Conservation (phyloP, 2,888 invertebrate genomes). For the Eupeodes luniger region DNA sequence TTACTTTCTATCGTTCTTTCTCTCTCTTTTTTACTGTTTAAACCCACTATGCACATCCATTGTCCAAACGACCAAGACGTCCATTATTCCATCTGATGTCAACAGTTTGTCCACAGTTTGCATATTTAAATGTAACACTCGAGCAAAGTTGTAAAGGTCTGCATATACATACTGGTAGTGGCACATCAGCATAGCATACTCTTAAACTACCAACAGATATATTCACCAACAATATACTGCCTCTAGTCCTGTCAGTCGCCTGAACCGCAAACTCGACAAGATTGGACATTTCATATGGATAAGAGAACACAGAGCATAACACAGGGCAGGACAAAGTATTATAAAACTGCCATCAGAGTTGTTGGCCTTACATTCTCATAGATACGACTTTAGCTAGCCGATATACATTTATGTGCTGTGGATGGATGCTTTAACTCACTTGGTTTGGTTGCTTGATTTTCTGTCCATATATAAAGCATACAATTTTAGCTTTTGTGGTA, state of each 20-base stretch:
- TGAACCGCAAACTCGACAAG: conserved; percentile 69
- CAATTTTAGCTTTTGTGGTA: conserved; percentile 32
- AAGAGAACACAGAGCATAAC: conserved; percentile 38
- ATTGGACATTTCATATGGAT: conserved; percentile 60
- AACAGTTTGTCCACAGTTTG: conserved; percentile 76
- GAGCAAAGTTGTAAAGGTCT: conserved; percentile 42
- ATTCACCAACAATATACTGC: conserved; percentile 15
- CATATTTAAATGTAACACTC: conserved; percentile 76
- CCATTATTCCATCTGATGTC: conserved; percentile 74
- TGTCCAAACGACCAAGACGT: conserved; percentile 56
- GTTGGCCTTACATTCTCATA: background rate
- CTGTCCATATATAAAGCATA: conserved; percentile 24
- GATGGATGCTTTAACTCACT: conserved; percentile 39
- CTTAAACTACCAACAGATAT: too few relatives aligned
- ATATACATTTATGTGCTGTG: conserved; percentile 9
- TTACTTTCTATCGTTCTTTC: background rate
- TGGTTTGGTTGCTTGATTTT: conserved; percentile 34
- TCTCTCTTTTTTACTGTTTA: background rate
- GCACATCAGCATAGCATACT: background rate
- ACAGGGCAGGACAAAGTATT: conserved; percentile 54
- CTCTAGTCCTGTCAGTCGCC: conserved; percentile 59
- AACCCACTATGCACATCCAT: conserved; percentile 49
- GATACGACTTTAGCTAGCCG: background rate
- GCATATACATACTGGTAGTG: conserved; percentile 8
- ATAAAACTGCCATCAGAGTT: conserved; percentile 47